Evolutionary conservation across 2,113 vertebrate species (phyloP), one percentile per base, ranked within the genome.

Genomic region (Microtus oregoni): DNA sequence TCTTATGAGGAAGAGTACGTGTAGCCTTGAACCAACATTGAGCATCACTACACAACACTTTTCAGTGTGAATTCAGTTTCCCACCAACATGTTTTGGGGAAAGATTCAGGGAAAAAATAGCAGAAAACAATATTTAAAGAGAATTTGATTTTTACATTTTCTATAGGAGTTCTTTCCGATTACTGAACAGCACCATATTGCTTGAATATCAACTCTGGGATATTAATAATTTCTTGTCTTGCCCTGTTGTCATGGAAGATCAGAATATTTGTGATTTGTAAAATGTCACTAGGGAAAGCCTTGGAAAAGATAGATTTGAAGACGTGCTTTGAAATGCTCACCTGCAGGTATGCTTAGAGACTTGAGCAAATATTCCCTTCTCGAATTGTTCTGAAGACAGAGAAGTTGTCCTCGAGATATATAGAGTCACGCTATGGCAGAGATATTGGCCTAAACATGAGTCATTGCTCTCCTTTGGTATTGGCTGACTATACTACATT

Each of bases 141-240:
- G 35, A 28, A 38, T 9, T 65, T 85, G 82, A 38, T 44, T 85
- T 65, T 44, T 44, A 32, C 65, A 75, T 65, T 86, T 77, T 50
- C 17, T 86, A 77, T 86, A 82, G 35, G 35, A 52, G 61, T 89
- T 63, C 96, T 75, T 41, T 41, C 24, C 30, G 44, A 22, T 70
- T 96, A 44, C 63, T 41, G 67, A 94, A 68, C 26, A 90, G 78
- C 50, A 70, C 82, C 35, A 7, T 50, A 67, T 76, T 97, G 91
- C 78, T 61, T 70, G 73, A 95, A 85, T 58, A 20, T 58, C 55
- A 70, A 52, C 61, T 89, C 70, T 86, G 73, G 93, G 89, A 86
- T 95, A 89, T 75, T 92, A 58, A 89, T 92, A 83, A 86, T 68
- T 91, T 73, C 83, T 94, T 96, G 89, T 94, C 86, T 96, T 58